phyloP scores from a whole-genome alignment of 2,113 vertebrate species.

The Cranoglanis bouderius region DNA sequence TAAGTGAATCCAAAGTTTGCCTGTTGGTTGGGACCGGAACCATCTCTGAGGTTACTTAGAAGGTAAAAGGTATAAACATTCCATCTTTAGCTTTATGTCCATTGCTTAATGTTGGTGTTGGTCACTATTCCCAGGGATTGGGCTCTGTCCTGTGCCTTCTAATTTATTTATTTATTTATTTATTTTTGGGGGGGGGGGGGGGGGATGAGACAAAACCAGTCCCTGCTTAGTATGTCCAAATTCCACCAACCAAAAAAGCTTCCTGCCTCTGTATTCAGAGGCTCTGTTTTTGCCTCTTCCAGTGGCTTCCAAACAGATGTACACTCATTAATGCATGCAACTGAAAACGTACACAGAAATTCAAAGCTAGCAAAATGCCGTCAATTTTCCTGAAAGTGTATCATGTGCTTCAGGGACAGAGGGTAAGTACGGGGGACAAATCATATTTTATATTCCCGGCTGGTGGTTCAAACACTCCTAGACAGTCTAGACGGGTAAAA shows the following conservation, averaged over 20 bases:
- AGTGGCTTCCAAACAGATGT: background rate
- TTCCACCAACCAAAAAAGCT: background rate
- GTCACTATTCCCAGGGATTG: constrained; percentile 12
- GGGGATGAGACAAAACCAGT: background rate
- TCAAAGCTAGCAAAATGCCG: constrained; percentile 20
- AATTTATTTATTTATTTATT: too few relatives aligned
- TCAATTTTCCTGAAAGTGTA: constrained; percentile 35
- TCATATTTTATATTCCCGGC: constrained; percentile 16
- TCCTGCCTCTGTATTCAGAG: background rate
- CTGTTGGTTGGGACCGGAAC: constrained; percentile 11
- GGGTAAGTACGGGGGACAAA: constrained; percentile 49
- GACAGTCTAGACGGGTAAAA: constrained; percentile 13
- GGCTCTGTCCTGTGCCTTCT: background rate
- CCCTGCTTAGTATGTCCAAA: background rate
- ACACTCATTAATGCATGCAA: constrained; percentile 23
- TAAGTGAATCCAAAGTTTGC: constrained; percentile 41
- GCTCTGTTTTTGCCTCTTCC: background rate
- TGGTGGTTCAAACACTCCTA: constrained; percentile 28
- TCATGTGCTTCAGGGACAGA: constrained; percentile 27
- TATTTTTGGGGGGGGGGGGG: too few relatives aligned
- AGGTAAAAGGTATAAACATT: constrained; percentile 45
- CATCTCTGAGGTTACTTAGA: background rate
- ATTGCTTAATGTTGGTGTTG: constrained; percentile 11
- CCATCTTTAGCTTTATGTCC: constrained; percentile 8
- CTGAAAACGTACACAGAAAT: constrained; percentile 34